Percentiles rank a stretch among this genome's conserved stretches.
Evolutionary conservation across 2,113 vertebrate species (phyloP).

Genomic region (Uropsilus gracilis): DNA sequence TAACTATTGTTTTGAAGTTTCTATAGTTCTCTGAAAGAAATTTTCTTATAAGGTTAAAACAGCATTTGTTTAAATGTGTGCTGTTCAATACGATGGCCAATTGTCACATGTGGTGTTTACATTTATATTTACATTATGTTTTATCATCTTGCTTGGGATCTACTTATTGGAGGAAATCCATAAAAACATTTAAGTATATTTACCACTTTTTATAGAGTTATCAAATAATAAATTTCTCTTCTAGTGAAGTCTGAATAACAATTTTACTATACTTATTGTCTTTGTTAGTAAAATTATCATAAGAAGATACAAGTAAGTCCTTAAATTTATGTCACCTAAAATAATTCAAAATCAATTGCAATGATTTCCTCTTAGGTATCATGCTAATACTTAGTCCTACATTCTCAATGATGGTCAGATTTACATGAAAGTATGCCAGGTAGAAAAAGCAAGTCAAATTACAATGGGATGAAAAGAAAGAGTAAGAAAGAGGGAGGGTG

Average conservation of each 20-base stretch:
- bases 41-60: not conserved
- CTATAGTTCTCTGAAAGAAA: not conserved
- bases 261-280: not conserved
- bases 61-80: not conserved
- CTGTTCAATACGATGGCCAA: not conserved
- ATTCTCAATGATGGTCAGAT: not conserved
- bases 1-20: not conserved
- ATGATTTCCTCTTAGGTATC: not conserved
- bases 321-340: not conserved
- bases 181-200: not conserved
- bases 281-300: not conserved
- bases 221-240: not conserved
- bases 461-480: not conserved
- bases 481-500: not conserved
- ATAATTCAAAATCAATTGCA: not conserved
- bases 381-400: not conserved
- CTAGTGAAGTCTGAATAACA: not conserved
- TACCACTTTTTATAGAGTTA: not conserved
- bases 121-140: not conserved
- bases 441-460: too few species aligned
- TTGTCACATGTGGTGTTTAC: not conserved
- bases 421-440: not conserved
- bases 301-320: not conserved
- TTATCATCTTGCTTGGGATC: too few species aligned
- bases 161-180: not conserved